A percentile compares a stretch with the other conserved stretches of the same genome.
Conservation (phyloP, 2,797 vertebrate species). For the Rachycentron canadum region DNA sequence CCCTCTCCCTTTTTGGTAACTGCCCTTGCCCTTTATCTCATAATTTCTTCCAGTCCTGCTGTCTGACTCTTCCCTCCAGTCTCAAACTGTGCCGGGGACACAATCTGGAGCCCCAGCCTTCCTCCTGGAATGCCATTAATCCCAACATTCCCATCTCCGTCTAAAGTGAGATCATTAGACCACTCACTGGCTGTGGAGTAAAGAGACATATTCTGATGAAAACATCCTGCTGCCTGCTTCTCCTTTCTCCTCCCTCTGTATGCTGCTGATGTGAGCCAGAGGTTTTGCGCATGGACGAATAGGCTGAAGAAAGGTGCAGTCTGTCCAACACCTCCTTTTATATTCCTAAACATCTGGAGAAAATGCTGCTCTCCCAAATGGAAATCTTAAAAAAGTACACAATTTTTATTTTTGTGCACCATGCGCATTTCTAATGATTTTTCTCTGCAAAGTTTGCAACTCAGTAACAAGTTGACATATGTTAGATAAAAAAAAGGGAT, state of each 20-base stretch:
- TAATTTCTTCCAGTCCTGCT: slow-evolving; percentile 83
- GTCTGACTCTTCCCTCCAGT: slow-evolving; percentile 73
- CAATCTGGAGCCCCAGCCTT: slow-evolving; percentile 79
- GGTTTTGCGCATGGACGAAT: slow-evolving; percentile 24
- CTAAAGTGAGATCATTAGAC: slow-evolving; percentile 85
- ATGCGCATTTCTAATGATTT: slow-evolving; percentile 16
- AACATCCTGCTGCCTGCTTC: slow-evolving; percentile 66
- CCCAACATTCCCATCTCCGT: slow-evolving; percentile 73
- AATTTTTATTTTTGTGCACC: not conserved
- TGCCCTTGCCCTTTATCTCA: slow-evolving; percentile 74
- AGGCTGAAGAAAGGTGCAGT: slow-evolving; percentile 10
- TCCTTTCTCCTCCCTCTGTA: slow-evolving; percentile 38
- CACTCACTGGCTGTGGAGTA: slow-evolving; percentile 68
- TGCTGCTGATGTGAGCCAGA: slow-evolving; percentile 39
- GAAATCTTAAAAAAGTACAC: slow-evolving; percentile 11
- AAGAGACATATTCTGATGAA: slow-evolving; percentile 76
- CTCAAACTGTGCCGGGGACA: slow-evolving; percentile 78
- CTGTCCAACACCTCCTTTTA: not conserved
- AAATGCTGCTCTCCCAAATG: slow-evolving; percentile 2
- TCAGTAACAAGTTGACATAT: not conserved
- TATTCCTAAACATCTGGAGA: slow-evolving; percentile 34
- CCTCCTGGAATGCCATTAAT: slow-evolving; percentile 79
- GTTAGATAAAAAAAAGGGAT: not conserved
- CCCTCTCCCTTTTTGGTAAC: not conserved
- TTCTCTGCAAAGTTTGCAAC: not conserved